Conservation (phyloP, 2,888 invertebrate genomes). For the Reticulitermes lucifugus region DNA sequence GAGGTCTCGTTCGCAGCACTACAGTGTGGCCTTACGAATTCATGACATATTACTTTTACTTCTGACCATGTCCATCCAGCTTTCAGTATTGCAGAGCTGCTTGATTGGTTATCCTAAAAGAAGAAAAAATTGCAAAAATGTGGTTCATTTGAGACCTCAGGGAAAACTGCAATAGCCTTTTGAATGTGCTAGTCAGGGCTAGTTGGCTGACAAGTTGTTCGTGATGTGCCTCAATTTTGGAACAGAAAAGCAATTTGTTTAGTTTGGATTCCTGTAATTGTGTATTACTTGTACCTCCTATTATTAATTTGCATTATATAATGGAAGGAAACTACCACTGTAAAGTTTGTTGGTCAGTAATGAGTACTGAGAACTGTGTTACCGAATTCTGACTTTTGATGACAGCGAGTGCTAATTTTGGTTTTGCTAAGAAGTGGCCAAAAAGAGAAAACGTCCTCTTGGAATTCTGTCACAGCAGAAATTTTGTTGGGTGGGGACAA, state of each 20-base stretch:
- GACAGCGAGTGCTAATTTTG: not conserved
- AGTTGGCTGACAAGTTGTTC: slow-evolving; percentile 19
- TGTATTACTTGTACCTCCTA: slow-evolving; percentile 15
- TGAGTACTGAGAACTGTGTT: slow-evolving; percentile 9
- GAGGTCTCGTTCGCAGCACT: slow-evolving; percentile 20
- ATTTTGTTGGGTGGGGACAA: not conserved
- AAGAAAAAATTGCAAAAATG: not conserved
- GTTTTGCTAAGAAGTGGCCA: not conserved
- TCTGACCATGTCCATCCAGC: slow-evolving; percentile 18
- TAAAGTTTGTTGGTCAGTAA: not conserved
- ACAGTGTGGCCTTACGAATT: slow-evolving; percentile 37
- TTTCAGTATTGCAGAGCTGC: slow-evolving; percentile 7
- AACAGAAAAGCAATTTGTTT: slow-evolving; percentile 31
- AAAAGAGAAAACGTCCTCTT: not conserved
- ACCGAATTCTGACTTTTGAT: not conserved
- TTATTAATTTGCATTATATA: not conserved
- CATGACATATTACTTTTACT: slow-evolving; percentile 6
- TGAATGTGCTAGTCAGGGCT: slow-evolving; percentile 25
- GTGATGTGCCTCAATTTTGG: slow-evolving; percentile 41
- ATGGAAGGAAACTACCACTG: not conserved
- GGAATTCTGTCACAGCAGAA: not conserved
- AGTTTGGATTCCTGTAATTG: slow-evolving; percentile 12
- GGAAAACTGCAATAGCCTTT: slow-evolving; percentile 35
- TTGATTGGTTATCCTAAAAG: not conserved
- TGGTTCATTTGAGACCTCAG: slow-evolving; percentile 33